phyloP scores from a whole-genome alignment of 2,797 vertebrate genomes.

The Dryobates pubescens region DNA sequence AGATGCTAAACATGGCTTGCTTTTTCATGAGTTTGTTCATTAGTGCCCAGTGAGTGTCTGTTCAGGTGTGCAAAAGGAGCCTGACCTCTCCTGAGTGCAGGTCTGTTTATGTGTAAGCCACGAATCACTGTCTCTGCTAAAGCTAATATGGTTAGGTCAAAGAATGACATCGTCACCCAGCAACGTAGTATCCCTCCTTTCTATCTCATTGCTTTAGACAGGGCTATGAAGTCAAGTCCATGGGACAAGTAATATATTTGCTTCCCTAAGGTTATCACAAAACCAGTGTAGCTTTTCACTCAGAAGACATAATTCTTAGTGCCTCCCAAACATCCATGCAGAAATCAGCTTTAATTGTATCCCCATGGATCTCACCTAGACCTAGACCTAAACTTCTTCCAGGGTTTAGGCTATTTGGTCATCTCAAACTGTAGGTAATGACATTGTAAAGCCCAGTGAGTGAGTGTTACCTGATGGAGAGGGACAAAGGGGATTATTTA shows the following conservation, averaged over 20 bases:
- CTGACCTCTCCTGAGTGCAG: slow-evolving; percentile 3
- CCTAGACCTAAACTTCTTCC: background rate
- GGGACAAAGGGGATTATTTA: background rate
- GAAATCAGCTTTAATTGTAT: background rate
- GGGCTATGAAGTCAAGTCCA: slow-evolving; percentile 15
- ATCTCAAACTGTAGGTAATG: background rate
- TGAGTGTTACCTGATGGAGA: slow-evolving; percentile 6
- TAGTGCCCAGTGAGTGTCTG: background rate
- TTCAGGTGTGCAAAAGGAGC: slow-evolving; percentile 32
- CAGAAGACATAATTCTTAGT: background rate
- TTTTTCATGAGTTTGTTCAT: background rate
- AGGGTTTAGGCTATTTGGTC: background rate
- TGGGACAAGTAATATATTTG: background rate
- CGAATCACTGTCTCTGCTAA: slow-evolving; percentile 37
- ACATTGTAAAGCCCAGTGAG: background rate
- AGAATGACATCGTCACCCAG: background rate
- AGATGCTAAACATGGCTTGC: slow-evolving; percentile 1
- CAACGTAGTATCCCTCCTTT: slow-evolving; percentile 44
- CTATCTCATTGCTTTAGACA: background rate
- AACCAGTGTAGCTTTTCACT: background rate
- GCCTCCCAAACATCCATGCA: background rate
- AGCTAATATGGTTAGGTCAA: slow-evolving; percentile 9
- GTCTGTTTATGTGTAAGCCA: slow-evolving; percentile 31
- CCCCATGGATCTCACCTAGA: background rate
- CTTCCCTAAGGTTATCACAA: slow-evolving; percentile 10